Evolutionary conservation across 2,797 vertebrate genomes (phyloP).

Genomic region (Sebastes baramenuke): DNA sequence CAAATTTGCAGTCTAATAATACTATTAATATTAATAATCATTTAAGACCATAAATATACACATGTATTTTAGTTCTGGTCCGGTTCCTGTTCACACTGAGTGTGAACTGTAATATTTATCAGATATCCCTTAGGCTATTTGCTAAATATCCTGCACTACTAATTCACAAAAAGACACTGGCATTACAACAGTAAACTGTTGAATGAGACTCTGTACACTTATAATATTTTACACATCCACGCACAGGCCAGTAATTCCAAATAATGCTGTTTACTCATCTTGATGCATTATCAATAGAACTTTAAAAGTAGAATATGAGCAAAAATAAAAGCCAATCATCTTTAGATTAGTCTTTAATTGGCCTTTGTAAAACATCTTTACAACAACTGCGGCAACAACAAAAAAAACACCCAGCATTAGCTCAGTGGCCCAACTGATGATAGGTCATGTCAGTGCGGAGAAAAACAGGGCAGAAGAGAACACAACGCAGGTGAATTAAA

Average conservation of each 20-base stretch:
- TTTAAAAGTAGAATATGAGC: conserved; percentile 5
- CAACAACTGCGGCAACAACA: not conserved
- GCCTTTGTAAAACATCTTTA: conserved; percentile 35
- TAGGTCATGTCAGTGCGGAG: conserved; percentile 9
- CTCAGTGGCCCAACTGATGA: not conserved
- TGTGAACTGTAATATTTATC: too few relatives aligned
- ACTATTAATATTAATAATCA: too few relatives aligned
- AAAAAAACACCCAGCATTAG: not conserved
- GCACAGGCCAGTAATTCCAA: not conserved
- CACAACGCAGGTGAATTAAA: conserved; percentile 48
- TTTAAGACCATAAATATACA: too few relatives aligned
- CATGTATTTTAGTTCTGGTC: too few relatives aligned
- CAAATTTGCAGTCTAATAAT: too few relatives aligned
- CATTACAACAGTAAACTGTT: not conserved
- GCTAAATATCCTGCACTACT: not conserved
- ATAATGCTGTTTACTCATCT: conserved; percentile 12
- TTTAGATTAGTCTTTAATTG: conserved; percentile 25
- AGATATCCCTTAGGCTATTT: not conserved
- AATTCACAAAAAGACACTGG: not conserved
- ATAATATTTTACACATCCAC: conserved; percentile 2
- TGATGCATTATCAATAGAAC: not conserved
- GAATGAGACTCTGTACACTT: conserved; percentile 6
- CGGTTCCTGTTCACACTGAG: too few relatives aligned
- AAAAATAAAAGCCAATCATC: conserved; percentile 11
- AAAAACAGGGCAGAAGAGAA: conserved; percentile 12